Base-by-base conservation (phyloP, 2,888 invertebrate species). In the Alsophila aescularia region DNA sequence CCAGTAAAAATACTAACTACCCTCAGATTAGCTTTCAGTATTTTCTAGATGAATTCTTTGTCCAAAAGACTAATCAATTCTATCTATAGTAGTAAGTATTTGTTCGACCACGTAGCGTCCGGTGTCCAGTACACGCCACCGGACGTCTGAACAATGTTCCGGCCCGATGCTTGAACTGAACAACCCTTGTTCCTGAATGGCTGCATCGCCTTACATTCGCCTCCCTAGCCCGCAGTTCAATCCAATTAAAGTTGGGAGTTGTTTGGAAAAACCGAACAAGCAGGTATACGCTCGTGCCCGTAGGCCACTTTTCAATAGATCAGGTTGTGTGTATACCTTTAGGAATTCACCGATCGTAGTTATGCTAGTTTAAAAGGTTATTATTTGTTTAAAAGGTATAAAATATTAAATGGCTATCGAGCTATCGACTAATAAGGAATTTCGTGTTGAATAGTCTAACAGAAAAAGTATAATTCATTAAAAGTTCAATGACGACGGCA, bases 181-280 rank as follows among this genome's bases (percentile, higher is more conserved):
- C 44, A 50, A 24, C 54, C 47, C 56, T 56, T 52, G 42, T 29
- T 42, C 29, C 66, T 66, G 64, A 67, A 63, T 60, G 40, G 60
- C 49, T 59, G 66, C 58, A 69, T 65, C 64, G 60, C 63, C 71
- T 73, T 77, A 72, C 72, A 70, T 71, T 67, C 63, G 66, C 66
- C 66, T 61, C 66, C 54, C 52, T 63, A 57, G 50, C 58, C 61
- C 56, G 59, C 61, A 62, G 67, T 65, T 73, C 70, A 67, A 73
- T 74, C 75, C 78, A 80, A 80, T 79, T 78, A 78, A 73, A 67
- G 52, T 69, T 66, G 60, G 64, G 64, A 68, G 65, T 71, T 67
- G 69, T 63, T 72, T 65, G 58, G 57, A 59, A 54, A 62, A 63
- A 44, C 43, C 35, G 44, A 55, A 57, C 52, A 27, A 48, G 48